These are phyloP conservation scores for Adela reaumurella DNA, from an alignment of 2,888 invertebrate genomes.

Conservation along the genomic window DNA sequence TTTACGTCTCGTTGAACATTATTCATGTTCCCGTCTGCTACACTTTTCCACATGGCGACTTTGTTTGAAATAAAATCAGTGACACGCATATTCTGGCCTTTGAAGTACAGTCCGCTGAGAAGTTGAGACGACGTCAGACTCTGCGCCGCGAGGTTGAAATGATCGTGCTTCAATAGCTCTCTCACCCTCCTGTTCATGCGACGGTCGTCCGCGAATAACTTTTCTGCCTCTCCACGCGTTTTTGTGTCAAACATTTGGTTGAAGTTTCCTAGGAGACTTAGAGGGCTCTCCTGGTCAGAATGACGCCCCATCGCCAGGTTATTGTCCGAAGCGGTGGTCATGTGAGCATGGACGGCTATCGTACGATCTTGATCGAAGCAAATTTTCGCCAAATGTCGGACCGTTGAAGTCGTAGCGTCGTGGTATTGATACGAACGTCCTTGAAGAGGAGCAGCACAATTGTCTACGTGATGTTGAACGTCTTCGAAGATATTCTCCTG, in stretches of 20 bases:
- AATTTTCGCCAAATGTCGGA: conserved; percentile 30
- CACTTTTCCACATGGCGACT: conserved; percentile 33
- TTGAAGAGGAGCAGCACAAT: conserved; percentile 30
- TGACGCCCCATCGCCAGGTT: conserved; percentile 23
- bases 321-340: conserved; percentile 18
- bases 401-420: conserved; percentile 11
- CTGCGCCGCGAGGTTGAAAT: conserved; percentile 29
- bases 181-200: conserved; percentile 27
- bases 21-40: conserved; percentile 17
- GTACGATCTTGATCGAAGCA: conserved; percentile 40
- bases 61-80: conserved; percentile 34
- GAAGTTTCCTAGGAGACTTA: conserved; percentile 43
- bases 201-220: conserved; percentile 34
- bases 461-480: conserved; percentile 35
- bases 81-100: conserved; percentile 31
- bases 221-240: conserved; percentile 31
- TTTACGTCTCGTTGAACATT: neutral
- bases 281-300: conserved; percentile 18
- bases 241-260: conserved; percentile 43
- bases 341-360: conserved; percentile 19
- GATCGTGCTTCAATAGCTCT: conserved; percentile 29
- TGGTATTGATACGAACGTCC: conserved; percentile 36
- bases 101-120: conserved; percentile 30
- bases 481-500: conserved; percentile 43
- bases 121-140: conserved; percentile 25